Conservation (phyloP, 2,888 invertebrate genomes). For the Pollenia angustigena region DNA sequence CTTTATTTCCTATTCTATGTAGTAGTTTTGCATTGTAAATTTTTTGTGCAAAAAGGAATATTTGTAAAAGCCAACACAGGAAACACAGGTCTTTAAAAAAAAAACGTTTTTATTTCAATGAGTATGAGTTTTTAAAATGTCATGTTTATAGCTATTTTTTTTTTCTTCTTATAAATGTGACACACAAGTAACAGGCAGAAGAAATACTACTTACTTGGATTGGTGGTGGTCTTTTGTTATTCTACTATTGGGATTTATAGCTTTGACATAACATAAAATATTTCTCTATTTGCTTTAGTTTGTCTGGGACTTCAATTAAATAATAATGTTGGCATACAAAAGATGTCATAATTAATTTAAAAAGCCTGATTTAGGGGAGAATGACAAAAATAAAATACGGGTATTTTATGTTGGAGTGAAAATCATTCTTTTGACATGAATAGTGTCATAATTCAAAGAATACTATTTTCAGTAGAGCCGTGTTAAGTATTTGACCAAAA, state of each 20-base stretch:
- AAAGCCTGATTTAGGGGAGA: conserved; percentile 47
- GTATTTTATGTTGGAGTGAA: too few species aligned
- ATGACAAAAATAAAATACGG: not conserved
- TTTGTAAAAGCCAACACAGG: conserved; percentile 53
- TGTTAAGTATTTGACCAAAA: too few species aligned
- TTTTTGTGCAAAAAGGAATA: conserved; percentile 21
- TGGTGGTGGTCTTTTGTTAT: conserved; percentile 42
- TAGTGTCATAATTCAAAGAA: too few species aligned
- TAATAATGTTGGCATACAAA: conserved; percentile 59
- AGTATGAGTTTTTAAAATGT: conserved; percentile 31
- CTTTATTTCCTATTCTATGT: conserved; percentile 58
- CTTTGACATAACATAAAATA: conserved; percentile 52
- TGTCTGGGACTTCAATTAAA: conserved; percentile 66
- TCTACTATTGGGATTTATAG: conserved; percentile 54
- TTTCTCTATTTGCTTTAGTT: conserved; percentile 51
- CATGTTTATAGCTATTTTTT: conserved; percentile 45
- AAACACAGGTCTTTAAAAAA: conserved; percentile 45
- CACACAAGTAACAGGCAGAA: conserved; percentile 10
- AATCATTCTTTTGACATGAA: too few species aligned
- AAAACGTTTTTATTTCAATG: not conserved
- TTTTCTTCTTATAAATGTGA: conserved; percentile 33
- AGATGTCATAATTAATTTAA: conserved; percentile 67
- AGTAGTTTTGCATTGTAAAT: not conserved
- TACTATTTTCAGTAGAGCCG: too few species aligned
- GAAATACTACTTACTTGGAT: conserved; percentile 13